Percentiles rank a stretch among this genome's conserved stretches.
Conservation (phyloP, 2,888 invertebrate species). For the Dryadula phaetusa region DNA sequence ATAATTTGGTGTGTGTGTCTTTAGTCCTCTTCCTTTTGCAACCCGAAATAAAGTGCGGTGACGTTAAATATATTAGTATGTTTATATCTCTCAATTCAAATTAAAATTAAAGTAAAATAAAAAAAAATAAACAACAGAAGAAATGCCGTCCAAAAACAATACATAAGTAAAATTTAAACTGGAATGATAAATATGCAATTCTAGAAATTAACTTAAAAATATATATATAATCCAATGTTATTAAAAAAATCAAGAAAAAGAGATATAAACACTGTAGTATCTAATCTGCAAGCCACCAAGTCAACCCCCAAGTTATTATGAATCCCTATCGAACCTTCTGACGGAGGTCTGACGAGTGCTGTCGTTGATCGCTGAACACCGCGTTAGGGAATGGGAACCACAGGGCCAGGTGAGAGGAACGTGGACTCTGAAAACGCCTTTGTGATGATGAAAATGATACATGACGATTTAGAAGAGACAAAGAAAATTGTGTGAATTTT, state of each 20-base stretch:
- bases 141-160: too few species aligned
- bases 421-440: constrained; percentile 80
- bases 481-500: not conserved
- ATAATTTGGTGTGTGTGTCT: constrained; percentile 41
- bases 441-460: constrained; percentile 46
- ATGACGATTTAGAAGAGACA: constrained; percentile 21
- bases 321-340: constrained; percentile 73
- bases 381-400: constrained; percentile 86
- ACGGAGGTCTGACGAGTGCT: constrained; percentile 78
- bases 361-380: constrained; percentile 81
- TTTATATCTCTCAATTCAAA: constrained; percentile 41
- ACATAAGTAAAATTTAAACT: not conserved
- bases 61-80: constrained; percentile 41
- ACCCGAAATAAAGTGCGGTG: constrained; percentile 47
- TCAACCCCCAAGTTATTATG: constrained; percentile 43
- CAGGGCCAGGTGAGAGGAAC: constrained; percentile 83
- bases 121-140: not conserved
- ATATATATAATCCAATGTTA: not conserved
- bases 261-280: constrained; percentile 39
- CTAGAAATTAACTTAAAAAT: not conserved
- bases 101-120: not conserved
- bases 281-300: constrained; percentile 44
- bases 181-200: not conserved
- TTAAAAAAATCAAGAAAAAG: constrained; percentile 15
- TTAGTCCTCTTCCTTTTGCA: constrained; percentile 47